Percentiles rank a stretch among this genome's conserved stretches.
phyloP scores from a whole-genome alignment of 2,888 invertebrate species.

The Toxonevra muliebris region DNA sequence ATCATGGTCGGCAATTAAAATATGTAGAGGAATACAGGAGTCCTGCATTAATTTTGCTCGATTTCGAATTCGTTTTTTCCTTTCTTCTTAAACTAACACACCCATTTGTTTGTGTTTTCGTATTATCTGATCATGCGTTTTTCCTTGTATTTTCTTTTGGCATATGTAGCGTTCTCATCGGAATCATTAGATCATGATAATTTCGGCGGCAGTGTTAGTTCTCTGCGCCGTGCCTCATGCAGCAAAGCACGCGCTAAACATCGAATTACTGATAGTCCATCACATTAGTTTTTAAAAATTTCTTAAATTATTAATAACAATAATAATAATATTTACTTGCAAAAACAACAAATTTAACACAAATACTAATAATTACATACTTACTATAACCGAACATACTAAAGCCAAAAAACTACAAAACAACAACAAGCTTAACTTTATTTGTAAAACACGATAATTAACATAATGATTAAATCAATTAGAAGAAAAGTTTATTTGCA shows the following conservation, averaged over 20 bases:
- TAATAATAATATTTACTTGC: neutral
- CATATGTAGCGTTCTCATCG: constrained; percentile 64
- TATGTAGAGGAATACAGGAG: neutral
- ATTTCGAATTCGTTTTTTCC: constrained; percentile 7
- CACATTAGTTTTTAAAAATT: constrained; percentile 51
- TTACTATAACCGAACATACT: neutral
- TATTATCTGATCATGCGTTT: constrained; percentile 27
- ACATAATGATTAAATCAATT: too few relatives aligned
- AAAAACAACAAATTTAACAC: constrained; percentile 4
- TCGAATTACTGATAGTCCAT: constrained; percentile 65
- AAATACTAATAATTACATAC: constrained; percentile 9
- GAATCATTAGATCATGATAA: constrained; percentile 66
- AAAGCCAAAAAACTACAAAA: neutral
- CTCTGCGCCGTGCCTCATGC: constrained; percentile 65
- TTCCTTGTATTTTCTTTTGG: constrained; percentile 35
- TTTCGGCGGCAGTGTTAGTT: constrained; percentile 65
- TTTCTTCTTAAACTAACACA: constrained; percentile 3
- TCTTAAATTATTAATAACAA: neutral
- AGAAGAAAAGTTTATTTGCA: too few relatives aligned
- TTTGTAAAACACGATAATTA: too few relatives aligned
- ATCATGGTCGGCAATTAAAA: too few relatives aligned
- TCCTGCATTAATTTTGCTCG: neutral
- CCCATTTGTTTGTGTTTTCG: constrained; percentile 14
- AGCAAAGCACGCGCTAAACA: constrained; percentile 65
- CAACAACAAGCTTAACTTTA: too few relatives aligned